These are phyloP conservation scores for Athalia circularis DNA, from an alignment of 2,888 invertebrate genomes.

Conservation along the genomic window DNA sequence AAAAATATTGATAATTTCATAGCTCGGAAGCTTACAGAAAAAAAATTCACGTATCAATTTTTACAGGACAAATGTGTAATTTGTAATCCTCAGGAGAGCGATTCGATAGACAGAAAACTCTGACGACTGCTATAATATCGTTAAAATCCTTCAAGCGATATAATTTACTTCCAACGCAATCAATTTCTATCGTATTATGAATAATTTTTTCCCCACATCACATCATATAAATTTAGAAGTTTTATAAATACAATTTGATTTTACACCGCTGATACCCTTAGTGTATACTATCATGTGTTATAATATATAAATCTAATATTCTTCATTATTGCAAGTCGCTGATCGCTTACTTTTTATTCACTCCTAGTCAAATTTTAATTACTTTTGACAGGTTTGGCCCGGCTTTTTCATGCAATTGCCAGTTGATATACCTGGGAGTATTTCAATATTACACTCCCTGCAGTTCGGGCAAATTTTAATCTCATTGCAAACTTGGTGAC, in stretches of 20 bases:
- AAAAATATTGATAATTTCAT: neutral
- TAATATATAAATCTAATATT: conserved; percentile 27
- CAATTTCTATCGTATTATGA: neutral
- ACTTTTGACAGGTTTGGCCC: neutral
- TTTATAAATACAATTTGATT: conserved; percentile 9
- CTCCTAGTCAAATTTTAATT: neutral
- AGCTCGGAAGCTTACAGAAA: neutral
- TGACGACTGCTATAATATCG: neutral
- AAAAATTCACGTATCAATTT: conserved; percentile 33
- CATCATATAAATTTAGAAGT: neutral
- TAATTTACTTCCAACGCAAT: conserved; percentile 8
- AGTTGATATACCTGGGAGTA: neutral
- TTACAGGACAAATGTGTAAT: conserved; percentile 77
- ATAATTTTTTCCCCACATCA: neutral
- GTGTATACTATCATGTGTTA: too few species aligned
- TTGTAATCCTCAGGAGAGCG: conserved; percentile 74
- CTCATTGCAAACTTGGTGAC: conserved; percentile 28
- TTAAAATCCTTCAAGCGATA: conserved; percentile 1
- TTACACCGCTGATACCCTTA: neutral
- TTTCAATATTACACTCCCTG: conserved; percentile 12
- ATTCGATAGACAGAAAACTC: conserved; percentile 57
- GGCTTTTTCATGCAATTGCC: conserved; percentile 2
- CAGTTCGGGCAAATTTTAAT: conserved; percentile 26
- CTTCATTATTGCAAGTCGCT: conserved; percentile 28
- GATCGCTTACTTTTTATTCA: neutral